Percentiles rank a stretch among this genome's conserved stretches.
These are phyloP conservation scores for Synergus laeviventris DNA, from an alignment of 2,888 invertebrate species.

Conservation along the genomic window DNA sequence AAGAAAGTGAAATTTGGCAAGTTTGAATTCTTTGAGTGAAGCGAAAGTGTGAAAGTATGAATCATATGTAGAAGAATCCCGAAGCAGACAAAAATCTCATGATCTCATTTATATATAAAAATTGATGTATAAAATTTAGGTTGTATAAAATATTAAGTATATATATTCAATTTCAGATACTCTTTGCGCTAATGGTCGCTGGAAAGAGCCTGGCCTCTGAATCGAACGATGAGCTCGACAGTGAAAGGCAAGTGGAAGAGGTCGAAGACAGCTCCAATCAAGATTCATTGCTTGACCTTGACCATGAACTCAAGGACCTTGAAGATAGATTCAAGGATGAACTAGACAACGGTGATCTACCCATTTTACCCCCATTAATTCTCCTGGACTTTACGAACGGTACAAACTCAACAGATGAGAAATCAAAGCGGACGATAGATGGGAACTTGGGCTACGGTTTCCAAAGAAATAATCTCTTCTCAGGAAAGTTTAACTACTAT, in stretches of 20 bases:
- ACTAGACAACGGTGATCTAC: constrained; percentile 56
- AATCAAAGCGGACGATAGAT: constrained; percentile 84
- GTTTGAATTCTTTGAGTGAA: background rate
- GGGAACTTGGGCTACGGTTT: constrained; percentile 85
- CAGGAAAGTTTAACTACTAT: constrained; percentile 69
- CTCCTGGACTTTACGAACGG: constrained; percentile 70
- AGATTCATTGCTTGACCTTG: constrained; percentile 43
- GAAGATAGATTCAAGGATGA: constrained; percentile 49
- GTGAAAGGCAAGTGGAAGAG: constrained; percentile 43
- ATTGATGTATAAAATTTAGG: background rate
- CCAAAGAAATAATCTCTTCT: constrained; percentile 75
- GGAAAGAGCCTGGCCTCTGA: constrained; percentile 48
- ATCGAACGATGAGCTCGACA: constrained; percentile 17
- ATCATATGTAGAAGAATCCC: background rate
- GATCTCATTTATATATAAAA: background rate
- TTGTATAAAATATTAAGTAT: background rate
- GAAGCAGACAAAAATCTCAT: constrained; percentile 32
- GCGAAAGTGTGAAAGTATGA: constrained; percentile 4
- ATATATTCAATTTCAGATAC: constrained; percentile 64
- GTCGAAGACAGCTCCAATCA: constrained; percentile 39
- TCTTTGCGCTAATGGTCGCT: constrained; percentile 57
- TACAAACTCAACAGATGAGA: constrained; percentile 66
- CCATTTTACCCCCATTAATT: constrained; percentile 71
- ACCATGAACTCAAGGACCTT: constrained; percentile 47
- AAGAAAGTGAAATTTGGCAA: background rate